Conservation (phyloP, 1,140 invertebrate species). For the Hydropsyche tenuis region DNA sequence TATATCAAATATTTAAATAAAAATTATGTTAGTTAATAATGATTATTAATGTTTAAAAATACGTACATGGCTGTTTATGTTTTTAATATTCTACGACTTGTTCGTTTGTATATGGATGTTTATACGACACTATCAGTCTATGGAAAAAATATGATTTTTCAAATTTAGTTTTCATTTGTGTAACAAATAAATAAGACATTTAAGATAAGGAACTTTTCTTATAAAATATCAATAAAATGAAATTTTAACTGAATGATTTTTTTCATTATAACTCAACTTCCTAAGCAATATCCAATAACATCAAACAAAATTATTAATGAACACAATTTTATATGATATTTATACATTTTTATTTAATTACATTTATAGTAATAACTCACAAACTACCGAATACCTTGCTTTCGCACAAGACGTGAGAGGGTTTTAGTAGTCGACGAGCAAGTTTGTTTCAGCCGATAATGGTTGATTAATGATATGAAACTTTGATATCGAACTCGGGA, state of each 20-base stretch:
- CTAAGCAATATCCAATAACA: too few relatives aligned
- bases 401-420: slow-evolving; percentile 20
- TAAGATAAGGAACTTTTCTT: slow-evolving; percentile 26
- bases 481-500: slow-evolving; percentile 17
- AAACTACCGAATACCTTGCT: slow-evolving; percentile 9
- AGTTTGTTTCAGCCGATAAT: slow-evolving; percentile 26
- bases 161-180: not conserved
- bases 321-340: too few relatives aligned
- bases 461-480: slow-evolving; percentile 31
- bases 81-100: slow-evolving; percentile 15
- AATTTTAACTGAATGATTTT: slow-evolving; percentile 10
- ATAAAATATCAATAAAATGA: slow-evolving; percentile 37
- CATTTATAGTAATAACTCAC: not conserved
- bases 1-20: slow-evolving; percentile 16
- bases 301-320: too few relatives aligned
- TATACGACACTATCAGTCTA: slow-evolving; percentile 6
- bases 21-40: slow-evolving; percentile 26
- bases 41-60: slow-evolving; percentile 25
- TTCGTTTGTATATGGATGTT: slow-evolving; percentile 11
- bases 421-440: slow-evolving; percentile 13
- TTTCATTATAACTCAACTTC: too few relatives aligned
- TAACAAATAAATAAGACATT: slow-evolving; percentile 1
- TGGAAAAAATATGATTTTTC: too few relatives aligned
- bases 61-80: slow-evolving; percentile 12
- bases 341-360: too few relatives aligned